A percentile compares a stretch with the other conserved stretches of the same genome.
These are phyloP conservation scores for Periphyllus acericola DNA, from an alignment of 2,888 invertebrate genomes.

Conservation along the genomic window DNA sequence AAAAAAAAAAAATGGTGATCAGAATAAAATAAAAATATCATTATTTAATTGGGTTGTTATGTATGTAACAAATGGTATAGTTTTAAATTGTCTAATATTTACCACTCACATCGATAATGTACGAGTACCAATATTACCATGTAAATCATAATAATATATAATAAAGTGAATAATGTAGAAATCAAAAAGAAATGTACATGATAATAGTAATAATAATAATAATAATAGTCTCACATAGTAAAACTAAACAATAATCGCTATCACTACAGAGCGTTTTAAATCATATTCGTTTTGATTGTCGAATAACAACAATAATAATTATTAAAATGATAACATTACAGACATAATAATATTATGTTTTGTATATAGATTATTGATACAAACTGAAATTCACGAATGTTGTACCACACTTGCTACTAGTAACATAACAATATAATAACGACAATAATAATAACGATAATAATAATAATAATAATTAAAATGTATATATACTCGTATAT, in stretches of 20 bases:
- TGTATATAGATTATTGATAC: neutral
- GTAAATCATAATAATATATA: neutral
- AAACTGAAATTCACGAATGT: constrained; percentile 20
- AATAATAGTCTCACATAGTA: constrained; percentile 6
- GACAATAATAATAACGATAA: constrained; percentile 2
- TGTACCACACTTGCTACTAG: neutral
- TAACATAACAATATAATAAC: neutral
- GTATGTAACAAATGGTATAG: constrained; percentile 24
- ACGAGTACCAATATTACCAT: neutral
- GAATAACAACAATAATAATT: constrained; percentile 54
- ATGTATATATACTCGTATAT: neutral
- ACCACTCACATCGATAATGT: constrained; percentile 19
- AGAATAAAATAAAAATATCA: constrained; percentile 34
- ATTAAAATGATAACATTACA: constrained; percentile 8
- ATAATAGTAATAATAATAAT: no score
- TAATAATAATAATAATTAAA: constrained; percentile 6
- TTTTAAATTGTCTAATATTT: constrained; percentile 34
- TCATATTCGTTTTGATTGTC: constrained; percentile 44
- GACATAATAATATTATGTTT: neutral
- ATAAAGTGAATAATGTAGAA: neutral
- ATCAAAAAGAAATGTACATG: constrained; percentile 31
- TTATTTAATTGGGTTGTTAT: constrained; percentile 17
- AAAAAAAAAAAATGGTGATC: neutral
- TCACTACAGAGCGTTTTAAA: neutral
- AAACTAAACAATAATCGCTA: constrained; percentile 26